Percentiles rank a stretch among this genome's conserved stretches.
Conservation (phyloP, 2,113 vertebrate species). For the Cromileptes altivelis region DNA sequence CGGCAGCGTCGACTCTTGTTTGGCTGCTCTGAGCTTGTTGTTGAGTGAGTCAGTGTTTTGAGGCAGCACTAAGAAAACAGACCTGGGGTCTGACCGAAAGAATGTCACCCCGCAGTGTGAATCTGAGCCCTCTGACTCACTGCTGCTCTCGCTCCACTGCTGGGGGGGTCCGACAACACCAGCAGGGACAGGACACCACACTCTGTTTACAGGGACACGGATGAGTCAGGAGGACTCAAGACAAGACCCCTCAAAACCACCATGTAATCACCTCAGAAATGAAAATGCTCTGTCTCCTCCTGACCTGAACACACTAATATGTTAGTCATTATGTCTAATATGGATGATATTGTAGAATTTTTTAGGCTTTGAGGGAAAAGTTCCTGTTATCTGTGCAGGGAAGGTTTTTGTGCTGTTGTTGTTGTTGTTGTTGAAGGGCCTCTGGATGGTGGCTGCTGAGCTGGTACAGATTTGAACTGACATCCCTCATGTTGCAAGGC, state of each 20-base stretch:
- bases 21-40: constrained; percentile 7
- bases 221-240: not conserved
- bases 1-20: not conserved
- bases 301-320: too few species aligned
- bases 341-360: not conserved
- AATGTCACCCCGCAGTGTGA: constrained; percentile 60
- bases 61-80: constrained; percentile 24
- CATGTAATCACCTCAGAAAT: not conserved
- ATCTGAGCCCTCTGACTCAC: constrained; percentile 51
- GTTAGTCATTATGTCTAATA: not conserved
- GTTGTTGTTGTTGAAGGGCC: constrained; percentile 39
- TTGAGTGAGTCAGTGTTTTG: constrained; percentile 33
- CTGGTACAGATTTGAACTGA: constrained; percentile 54
- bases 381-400: not conserved
- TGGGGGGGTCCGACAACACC: not conserved
- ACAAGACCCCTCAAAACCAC: not conserved
- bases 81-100: constrained; percentile 43
- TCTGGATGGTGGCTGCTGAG: constrained; percentile 12
- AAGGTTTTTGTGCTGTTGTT: not conserved
- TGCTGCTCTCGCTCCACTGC: not conserved
- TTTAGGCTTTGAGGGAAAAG: not conserved
- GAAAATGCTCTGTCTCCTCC: not conserved
- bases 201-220: not conserved
- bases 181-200: not conserved
- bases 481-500: constrained; percentile 21